Conservation (phyloP, 2,797 vertebrate species). For the Acrocephalus scirpaceus region DNA sequence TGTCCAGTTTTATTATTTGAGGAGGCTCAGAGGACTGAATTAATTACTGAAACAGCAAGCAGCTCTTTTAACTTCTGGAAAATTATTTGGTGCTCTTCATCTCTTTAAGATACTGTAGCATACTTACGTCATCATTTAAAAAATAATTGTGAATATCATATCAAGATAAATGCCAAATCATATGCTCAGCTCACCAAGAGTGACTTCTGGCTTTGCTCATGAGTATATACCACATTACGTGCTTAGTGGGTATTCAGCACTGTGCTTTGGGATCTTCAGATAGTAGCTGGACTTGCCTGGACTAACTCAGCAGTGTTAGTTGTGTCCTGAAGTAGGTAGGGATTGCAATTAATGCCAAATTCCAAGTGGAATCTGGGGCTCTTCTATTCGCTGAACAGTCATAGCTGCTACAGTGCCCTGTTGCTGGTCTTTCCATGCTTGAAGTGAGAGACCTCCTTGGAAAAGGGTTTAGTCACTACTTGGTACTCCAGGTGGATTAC, state of each 20-base stretch:
- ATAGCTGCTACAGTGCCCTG: not conserved
- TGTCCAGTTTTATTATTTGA: not conserved
- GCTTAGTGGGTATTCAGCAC: not conserved
- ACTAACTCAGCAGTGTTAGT: not conserved
- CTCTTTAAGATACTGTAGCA: not conserved
- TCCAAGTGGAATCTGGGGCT: not conserved
- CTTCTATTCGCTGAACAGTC: not conserved
- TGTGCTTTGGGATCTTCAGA: not conserved
- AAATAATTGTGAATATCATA: not conserved
- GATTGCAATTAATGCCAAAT: not conserved
- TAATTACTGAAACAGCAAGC: not conserved
- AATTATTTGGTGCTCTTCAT: not conserved
- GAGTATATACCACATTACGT: fast-evolving
- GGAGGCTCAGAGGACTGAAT: not conserved
- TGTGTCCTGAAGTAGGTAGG: not conserved
- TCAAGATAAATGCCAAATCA: not conserved
- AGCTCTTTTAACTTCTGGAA: not conserved
- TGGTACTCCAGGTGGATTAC: not conserved
- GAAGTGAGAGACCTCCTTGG: not conserved
- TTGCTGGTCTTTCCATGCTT: not conserved
- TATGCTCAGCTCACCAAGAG: not conserved
- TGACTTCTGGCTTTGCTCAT: not conserved
- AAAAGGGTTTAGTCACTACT: not conserved
- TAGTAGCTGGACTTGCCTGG: not conserved
- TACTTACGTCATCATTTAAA: not conserved